These are phyloP conservation scores for Neotoxoptera formosana DNA, from an alignment of 1,140 invertebrate species.

Conservation along the genomic window DNA sequence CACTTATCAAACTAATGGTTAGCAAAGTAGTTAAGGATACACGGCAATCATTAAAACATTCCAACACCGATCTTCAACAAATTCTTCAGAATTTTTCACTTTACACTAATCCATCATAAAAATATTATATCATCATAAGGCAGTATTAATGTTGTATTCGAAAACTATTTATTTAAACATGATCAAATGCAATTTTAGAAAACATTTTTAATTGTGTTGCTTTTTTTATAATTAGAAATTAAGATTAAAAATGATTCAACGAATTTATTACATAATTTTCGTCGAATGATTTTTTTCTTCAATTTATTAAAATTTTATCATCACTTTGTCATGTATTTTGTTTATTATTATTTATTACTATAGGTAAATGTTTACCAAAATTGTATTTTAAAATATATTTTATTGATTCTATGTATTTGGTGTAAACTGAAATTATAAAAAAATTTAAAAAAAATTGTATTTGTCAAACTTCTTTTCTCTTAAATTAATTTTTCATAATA, in stretches of 20 bases:
- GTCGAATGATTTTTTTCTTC: not conserved
- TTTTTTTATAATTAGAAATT: not conserved
- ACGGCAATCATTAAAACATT: slow-evolving; percentile 65
- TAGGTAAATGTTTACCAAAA: not conserved
- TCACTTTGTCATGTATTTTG: not conserved
- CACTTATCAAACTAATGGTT: slow-evolving; percentile 75
- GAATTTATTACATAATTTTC: not conserved
- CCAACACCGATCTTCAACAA: slow-evolving; percentile 63
- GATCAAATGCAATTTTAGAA: not conserved
- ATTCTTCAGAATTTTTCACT: slow-evolving; percentile 65
- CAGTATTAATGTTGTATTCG: slow-evolving; percentile 5
- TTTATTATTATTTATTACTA: not conserved
- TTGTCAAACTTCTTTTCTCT: not conserved
- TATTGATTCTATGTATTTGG: not conserved
- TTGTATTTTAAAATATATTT: not conserved
- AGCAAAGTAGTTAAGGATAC: slow-evolving; percentile 65
- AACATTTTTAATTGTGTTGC: not conserved
- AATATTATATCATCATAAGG: not conserved
- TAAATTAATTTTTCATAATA: not conserved
- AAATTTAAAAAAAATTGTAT: not conserved
- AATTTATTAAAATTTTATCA: not conserved
- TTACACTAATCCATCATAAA: slow-evolving; percentile 59
- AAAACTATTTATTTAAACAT: slow-evolving; percentile 5
- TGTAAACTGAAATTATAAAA: not conserved
- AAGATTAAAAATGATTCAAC: not conserved